A percentile compares a stretch with the other conserved stretches of the same genome.
These are phyloP conservation scores for Dryomyza anilis DNA, from an alignment of 2,888 invertebrate genomes.

Conservation along the genomic window DNA sequence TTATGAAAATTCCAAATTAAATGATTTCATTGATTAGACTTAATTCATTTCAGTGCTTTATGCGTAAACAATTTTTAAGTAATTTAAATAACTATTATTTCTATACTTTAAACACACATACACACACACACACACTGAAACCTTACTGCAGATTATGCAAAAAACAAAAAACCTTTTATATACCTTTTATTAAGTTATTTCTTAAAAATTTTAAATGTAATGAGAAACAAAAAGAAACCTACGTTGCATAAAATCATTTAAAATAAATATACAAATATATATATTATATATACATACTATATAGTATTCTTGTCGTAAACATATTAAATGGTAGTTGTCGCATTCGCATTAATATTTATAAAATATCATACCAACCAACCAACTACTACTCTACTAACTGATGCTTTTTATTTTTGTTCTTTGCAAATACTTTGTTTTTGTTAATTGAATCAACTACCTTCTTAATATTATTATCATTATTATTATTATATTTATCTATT, in stretches of 20 bases:
- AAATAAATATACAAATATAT: slow-evolving; percentile 9
- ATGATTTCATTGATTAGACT: slow-evolving; percentile 28
- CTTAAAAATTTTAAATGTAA: slow-evolving; percentile 19
- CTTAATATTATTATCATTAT: too few relatives aligned
- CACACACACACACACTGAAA: too few relatives aligned
- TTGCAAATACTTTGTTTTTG: too few relatives aligned
- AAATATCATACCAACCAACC: too few relatives aligned
- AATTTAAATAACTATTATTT: slow-evolving; percentile 12
- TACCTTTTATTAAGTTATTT: slow-evolving; percentile 21
- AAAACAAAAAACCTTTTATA: slow-evolving; percentile 7
- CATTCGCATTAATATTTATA: background rate
- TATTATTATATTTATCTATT: too few relatives aligned
- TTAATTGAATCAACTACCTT: too few relatives aligned
- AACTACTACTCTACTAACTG: too few relatives aligned
- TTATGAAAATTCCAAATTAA: slow-evolving; percentile 32
- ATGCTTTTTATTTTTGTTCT: too few relatives aligned
- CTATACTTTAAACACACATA: too few relatives aligned
- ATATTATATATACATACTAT: background rate
- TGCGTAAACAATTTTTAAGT: slow-evolving; percentile 18
- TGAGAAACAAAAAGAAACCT: slow-evolving; percentile 14
- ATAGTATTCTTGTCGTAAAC: slow-evolving; percentile 15
- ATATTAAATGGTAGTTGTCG: slow-evolving; percentile 7
- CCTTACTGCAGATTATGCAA: slow-evolving; percentile 10
- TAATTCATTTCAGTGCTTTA: slow-evolving; percentile 30
- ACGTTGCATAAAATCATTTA: slow-evolving; percentile 17